Conservation (phyloP, 2,797 vertebrate species). For the Avahi laniger region DNA sequence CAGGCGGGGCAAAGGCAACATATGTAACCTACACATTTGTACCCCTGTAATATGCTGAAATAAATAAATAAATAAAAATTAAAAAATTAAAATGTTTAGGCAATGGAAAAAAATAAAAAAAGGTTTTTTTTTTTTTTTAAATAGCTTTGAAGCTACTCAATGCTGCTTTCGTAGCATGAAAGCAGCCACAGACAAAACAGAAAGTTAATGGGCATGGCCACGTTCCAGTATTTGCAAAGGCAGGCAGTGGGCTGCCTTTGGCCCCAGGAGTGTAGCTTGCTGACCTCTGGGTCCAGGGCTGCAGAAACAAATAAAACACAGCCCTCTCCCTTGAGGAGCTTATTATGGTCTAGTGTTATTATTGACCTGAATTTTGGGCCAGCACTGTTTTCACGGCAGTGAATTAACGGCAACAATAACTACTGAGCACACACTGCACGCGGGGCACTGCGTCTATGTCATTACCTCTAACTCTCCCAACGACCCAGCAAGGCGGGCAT, state of each 20-base stretch:
- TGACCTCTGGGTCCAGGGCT: background rate
- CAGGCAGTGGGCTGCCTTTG: background rate
- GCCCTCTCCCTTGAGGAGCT: background rate
- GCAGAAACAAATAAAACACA: background rate
- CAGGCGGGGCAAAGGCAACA: too few relatives aligned
- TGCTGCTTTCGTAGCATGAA: background rate
- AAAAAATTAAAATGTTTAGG: too few relatives aligned
- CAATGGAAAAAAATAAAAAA: too few relatives aligned
- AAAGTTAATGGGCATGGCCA: background rate
- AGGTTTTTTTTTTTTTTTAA: background rate
- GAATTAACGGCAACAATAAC: background rate
- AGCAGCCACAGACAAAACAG: background rate
- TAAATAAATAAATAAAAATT: too few relatives aligned
- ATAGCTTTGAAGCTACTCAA: background rate
- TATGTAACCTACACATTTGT: too few relatives aligned
- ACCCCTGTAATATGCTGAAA: too few relatives aligned
- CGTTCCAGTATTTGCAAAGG: background rate
- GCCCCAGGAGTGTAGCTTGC: background rate
- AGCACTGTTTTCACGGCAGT: background rate
- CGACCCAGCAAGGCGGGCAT: background rate
- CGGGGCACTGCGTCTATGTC: rapidly evolving
- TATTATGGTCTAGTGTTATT: too few relatives aligned
- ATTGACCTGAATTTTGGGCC: background rate
- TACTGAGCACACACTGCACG: rapidly evolving
- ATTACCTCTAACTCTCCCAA: too few relatives aligned